Conservation (phyloP, 2,888 invertebrate genomes). For the Prosopocoilus inquinatus region DNA sequence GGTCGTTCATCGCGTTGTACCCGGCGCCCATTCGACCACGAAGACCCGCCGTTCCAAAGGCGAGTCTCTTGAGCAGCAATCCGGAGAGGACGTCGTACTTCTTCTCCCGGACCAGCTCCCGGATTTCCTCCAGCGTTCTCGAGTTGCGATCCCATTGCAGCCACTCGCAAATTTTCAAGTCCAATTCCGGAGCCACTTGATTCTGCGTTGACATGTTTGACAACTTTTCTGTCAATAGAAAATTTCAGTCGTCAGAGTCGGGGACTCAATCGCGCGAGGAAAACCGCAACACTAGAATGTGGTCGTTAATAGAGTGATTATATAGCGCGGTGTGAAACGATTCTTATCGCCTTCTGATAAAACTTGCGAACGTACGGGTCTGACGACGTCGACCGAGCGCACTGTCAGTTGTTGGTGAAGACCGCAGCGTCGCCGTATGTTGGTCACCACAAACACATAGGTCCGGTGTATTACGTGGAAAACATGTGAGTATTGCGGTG, state of each 20-base stretch:
- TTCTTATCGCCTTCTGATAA: conserved; percentile 1
- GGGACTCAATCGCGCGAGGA: conserved; percentile 6
- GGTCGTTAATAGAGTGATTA: not conserved
- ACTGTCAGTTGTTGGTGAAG: too few species aligned
- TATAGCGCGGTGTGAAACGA: conserved; percentile 6
- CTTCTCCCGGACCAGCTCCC: conserved; percentile 54
- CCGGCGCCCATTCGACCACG: conserved; percentile 93
- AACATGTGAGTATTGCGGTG: too few species aligned
- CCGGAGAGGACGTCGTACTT: conserved; percentile 61
- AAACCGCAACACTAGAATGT: conserved; percentile 2
- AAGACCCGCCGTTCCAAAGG: conserved; percentile 92
- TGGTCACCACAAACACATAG: too few species aligned
- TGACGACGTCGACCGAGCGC: too few species aligned
- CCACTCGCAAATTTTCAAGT: conserved; percentile 71
- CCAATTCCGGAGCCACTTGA: conserved; percentile 50
- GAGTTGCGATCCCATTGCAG: conserved; percentile 74
- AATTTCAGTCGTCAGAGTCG: conserved; percentile 3
- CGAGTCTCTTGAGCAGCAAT: conserved; percentile 68
- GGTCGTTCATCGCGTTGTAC: conserved; percentile 91
- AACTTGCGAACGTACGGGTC: too few species aligned
- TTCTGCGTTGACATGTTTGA: not conserved
- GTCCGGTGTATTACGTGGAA: too few species aligned
- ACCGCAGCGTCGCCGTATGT: too few species aligned
- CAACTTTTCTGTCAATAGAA: conserved; percentile 9
- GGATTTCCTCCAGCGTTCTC: conserved; percentile 63